Evolutionary conservation across 2,113 vertebrate species (phyloP).

Genomic region (Centropus bengalensis): DNA sequence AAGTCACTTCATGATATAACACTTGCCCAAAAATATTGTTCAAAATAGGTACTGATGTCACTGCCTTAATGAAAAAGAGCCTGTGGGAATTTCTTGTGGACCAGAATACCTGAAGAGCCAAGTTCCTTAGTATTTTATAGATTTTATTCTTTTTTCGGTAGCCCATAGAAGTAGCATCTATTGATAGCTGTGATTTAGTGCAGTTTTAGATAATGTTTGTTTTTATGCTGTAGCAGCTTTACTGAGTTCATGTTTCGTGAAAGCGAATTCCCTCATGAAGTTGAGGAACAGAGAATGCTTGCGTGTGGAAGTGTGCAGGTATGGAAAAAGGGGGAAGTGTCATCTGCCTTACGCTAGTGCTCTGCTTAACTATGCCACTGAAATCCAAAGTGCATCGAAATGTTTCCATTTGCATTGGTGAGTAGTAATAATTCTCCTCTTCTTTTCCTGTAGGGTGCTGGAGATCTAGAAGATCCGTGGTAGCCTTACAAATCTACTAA

Average conservation of each 20-base stretch:
- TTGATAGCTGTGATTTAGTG: neutral
- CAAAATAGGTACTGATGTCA: neutral
- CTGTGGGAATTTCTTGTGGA: neutral
- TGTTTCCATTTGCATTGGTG: constrained; percentile 57
- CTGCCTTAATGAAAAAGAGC: neutral
- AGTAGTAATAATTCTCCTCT: constrained; percentile 81
- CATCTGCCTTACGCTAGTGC: constrained; percentile 12
- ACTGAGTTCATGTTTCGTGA: neutral
- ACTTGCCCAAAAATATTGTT: neutral
- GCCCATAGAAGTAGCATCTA: neutral
- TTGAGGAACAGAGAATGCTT: neutral
- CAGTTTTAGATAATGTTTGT: neutral
- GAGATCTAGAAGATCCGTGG: constrained; percentile 96
- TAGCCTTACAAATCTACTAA: constrained; percentile 90
- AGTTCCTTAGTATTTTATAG: neutral
- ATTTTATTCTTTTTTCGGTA: neutral
- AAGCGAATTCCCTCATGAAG: neutral
- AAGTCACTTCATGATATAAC: neutral
- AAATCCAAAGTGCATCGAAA: constrained; percentile 66
- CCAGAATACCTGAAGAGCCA: neutral
- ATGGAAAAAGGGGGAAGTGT: constrained; percentile 1
- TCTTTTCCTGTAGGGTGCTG: constrained; percentile 90
- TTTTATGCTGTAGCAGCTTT: neutral
- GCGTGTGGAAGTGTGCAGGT: neutral
- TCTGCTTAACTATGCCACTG: constrained; percentile 45